phyloP scores from a whole-genome alignment of 2,113 vertebrate species.

The Regulus satrapa region DNA sequence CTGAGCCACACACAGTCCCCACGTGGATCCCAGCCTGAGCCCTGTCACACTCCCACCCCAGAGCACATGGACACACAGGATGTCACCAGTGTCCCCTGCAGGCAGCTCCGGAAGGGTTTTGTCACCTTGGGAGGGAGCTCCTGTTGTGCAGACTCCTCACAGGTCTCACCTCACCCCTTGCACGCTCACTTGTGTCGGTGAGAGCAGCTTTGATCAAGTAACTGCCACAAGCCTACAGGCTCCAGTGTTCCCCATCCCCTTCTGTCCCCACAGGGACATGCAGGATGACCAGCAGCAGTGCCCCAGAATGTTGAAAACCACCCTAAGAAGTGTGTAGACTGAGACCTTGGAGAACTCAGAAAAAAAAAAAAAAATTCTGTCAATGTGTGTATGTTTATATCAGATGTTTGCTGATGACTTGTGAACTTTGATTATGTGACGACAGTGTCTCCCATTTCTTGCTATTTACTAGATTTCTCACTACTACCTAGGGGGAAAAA shows the following conservation, averaged over 20 bases:
- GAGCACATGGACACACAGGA: background rate
- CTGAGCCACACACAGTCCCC: fast-evolving
- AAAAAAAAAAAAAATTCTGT: background rate
- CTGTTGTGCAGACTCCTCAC: background rate
- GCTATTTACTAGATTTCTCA: background rate
- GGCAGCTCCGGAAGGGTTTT: background rate
- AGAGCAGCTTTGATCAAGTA: background rate
- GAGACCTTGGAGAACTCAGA: background rate
- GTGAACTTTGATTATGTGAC: background rate
- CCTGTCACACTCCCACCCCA: fast-evolving
- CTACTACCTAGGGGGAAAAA: background rate
- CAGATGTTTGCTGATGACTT: background rate
- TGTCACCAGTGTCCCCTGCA: fast-evolving
- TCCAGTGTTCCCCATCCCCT: fast-evolving
- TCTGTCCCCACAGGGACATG: fast-evolving
- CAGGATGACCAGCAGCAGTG: background rate
- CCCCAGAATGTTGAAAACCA: background rate
- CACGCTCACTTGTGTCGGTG: fast-evolving
- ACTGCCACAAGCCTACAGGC: no score
- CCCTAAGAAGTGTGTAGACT: background rate
- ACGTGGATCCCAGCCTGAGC: background rate
- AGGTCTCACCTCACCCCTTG: fast-evolving
- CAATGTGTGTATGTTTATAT: background rate
- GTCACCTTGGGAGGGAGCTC: background rate
- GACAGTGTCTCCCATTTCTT: background rate